phyloP scores from a whole-genome alignment of 2,888 invertebrate species.

The Synergus umbraculus region DNA sequence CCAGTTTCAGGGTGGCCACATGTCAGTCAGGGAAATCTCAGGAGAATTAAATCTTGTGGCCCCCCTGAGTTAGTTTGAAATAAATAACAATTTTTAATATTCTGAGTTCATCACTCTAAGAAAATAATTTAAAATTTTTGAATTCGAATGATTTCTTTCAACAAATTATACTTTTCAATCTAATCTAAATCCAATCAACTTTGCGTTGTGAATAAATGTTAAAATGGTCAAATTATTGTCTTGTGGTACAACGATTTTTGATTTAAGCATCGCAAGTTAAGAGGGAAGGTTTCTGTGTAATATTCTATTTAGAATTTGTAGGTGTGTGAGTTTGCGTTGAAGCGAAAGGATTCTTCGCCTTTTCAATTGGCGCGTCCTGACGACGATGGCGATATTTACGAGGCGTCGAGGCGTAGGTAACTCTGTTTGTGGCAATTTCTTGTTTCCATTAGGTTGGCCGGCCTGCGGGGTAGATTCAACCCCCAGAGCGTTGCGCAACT shows the following conservation, averaged over 20 bases:
- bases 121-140: too few species aligned
- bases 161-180: too few species aligned
- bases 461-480: constrained; percentile 74
- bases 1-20: too few species aligned
- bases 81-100: too few species aligned
- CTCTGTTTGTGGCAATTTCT: constrained; percentile 77
- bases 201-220: too few species aligned
- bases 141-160: too few species aligned
- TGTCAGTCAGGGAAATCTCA: too few species aligned
- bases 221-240: too few species aligned
- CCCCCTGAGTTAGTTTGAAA: too few species aligned
- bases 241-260: neutral
- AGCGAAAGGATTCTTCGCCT: constrained; percentile 43
- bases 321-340: constrained; percentile 40
- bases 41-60: too few species aligned
- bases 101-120: too few species aligned
- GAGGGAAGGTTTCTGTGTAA: constrained; percentile 18
- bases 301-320: constrained; percentile 30
- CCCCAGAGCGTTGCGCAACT: constrained; percentile 66
- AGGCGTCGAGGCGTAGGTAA: constrained; percentile 75
- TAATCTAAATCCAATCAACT: too few species aligned
- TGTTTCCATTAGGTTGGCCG: constrained; percentile 77
- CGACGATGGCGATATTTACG: constrained; percentile 70
- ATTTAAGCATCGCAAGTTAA: neutral
- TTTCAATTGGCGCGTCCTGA: constrained; percentile 39